Conservation (phyloP, 2,113 vertebrate species). For the Plectropomus leopardus region DNA sequence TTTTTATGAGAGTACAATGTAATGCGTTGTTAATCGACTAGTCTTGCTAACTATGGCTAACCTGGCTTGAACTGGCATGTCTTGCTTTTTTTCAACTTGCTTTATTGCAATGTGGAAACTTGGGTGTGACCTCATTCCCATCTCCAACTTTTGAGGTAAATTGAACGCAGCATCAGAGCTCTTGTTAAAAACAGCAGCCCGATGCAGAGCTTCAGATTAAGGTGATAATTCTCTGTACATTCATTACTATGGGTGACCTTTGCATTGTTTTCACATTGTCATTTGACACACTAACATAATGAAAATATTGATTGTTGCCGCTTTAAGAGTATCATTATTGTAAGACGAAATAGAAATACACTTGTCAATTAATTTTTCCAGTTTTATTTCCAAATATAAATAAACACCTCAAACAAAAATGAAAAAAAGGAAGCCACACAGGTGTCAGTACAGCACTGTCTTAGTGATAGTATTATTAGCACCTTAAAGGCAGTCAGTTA, state of each 20-base stretch:
- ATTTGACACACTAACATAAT: background rate
- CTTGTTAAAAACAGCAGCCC: background rate
- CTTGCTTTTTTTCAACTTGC: no score
- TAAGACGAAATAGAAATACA: background rate
- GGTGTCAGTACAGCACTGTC: conserved; percentile 32
- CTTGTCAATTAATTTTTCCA: background rate
- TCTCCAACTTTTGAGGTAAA: no score
- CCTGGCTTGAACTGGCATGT: no score
- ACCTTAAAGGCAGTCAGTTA: conserved; percentile 33
- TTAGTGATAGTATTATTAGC: conserved; percentile 16
- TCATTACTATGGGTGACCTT: background rate
- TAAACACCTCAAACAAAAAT: conserved; percentile 77
- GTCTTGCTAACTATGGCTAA: no score
- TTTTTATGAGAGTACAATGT: no score
- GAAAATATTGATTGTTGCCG: background rate
- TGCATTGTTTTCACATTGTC: background rate
- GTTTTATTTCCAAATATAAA: conserved; percentile 80
- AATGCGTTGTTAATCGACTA: no score
- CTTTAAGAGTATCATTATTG: background rate
- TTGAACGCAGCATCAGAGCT: background rate
- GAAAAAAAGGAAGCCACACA: conserved; percentile 53
- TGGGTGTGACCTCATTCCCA: no score
- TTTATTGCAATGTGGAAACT: no score
- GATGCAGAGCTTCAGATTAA: background rate
- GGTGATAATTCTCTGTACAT: background rate